phyloP scores from a whole-genome alignment of 2,888 invertebrate species.

The Machimus rusticus region DNA sequence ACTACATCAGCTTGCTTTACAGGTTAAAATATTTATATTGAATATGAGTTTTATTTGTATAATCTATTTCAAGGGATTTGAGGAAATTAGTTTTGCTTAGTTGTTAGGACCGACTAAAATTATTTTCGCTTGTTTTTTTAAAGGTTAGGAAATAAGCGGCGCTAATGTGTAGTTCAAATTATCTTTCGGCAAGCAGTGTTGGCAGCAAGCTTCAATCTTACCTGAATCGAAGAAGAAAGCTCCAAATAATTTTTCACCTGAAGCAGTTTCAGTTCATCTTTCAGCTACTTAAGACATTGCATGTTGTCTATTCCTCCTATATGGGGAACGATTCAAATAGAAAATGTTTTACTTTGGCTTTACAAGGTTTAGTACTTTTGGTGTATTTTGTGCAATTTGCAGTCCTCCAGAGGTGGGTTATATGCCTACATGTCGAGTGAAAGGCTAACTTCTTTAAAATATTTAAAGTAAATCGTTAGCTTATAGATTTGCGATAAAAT shows the following conservation, averaged over 20 bases:
- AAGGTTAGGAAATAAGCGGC: neutral
- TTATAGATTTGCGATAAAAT: neutral
- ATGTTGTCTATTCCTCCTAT: neutral
- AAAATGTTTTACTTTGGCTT: neutral
- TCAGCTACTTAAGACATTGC: neutral
- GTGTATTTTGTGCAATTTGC: neutral
- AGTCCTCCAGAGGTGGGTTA: neutral
- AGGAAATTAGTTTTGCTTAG: too few relatives aligned
- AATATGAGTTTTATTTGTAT: too few relatives aligned
- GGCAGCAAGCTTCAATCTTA: neutral
- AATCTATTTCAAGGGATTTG: too few relatives aligned
- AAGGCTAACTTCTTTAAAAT: neutral
- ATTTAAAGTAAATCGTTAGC: neutral
- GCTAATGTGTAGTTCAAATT: neutral
- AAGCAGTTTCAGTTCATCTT: neutral
- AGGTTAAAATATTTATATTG: too few relatives aligned
- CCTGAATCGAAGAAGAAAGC: neutral
- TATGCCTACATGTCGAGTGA: neutral
- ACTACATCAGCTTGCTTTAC: too few relatives aligned
- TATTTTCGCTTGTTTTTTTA: neutral
- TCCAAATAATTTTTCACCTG: neutral
- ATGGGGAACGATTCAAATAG: neutral
- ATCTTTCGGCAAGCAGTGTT: neutral
- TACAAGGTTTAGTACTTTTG: neutral
- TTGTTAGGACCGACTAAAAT: too few relatives aligned